Percentiles rank a stretch among this genome's conserved stretches.
Evolutionary conservation across 2,888 invertebrate species (phyloP).

Genomic region (Epistrophe grossulariae): DNA sequence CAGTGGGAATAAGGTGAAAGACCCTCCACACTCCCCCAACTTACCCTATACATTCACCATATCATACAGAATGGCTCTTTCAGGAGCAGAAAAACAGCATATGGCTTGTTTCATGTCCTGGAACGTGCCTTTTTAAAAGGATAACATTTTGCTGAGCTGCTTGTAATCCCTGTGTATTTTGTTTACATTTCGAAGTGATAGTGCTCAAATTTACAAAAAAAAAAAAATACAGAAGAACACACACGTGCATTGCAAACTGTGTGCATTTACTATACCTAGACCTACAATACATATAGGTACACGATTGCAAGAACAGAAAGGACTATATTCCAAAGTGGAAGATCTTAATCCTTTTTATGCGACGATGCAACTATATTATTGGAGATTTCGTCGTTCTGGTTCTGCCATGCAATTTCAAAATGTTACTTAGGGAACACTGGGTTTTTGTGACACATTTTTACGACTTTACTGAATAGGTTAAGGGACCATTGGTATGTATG

Average conservation of each 20-base stretch:
- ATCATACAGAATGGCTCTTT: slow-evolving; percentile 36
- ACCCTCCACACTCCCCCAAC: neutral
- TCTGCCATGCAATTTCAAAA: slow-evolving; percentile 34
- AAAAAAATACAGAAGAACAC: slow-evolving; percentile 32
- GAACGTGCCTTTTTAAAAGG: slow-evolving; percentile 71
- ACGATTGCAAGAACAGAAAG: slow-evolving; percentile 1
- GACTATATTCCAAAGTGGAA: slow-evolving; percentile 41
- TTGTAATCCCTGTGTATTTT: slow-evolving; percentile 70
- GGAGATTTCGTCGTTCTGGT: slow-evolving; percentile 45
- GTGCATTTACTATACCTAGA: neutral
- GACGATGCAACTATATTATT: slow-evolving; percentile 61
- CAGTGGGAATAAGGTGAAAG: slow-evolving; percentile 28
- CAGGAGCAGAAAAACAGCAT: slow-evolving; percentile 46
- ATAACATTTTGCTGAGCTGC: slow-evolving; percentile 70
- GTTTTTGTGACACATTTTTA: slow-evolving; percentile 34
- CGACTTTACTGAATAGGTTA: slow-evolving; percentile 19
- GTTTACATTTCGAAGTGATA: slow-evolving; percentile 74
- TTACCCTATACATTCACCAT: neutral
- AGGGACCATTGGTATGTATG: neutral
- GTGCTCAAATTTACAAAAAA: slow-evolving; percentile 51
- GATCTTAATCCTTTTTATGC: slow-evolving; percentile 66
- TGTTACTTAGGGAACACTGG: slow-evolving; percentile 15
- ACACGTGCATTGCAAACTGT: slow-evolving; percentile 38
- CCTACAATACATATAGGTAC: neutral
- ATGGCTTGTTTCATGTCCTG: slow-evolving; percentile 54